These are phyloP conservation scores for Cheilosia soror DNA, from an alignment of 2,888 invertebrate species.

Conservation along the genomic window DNA sequence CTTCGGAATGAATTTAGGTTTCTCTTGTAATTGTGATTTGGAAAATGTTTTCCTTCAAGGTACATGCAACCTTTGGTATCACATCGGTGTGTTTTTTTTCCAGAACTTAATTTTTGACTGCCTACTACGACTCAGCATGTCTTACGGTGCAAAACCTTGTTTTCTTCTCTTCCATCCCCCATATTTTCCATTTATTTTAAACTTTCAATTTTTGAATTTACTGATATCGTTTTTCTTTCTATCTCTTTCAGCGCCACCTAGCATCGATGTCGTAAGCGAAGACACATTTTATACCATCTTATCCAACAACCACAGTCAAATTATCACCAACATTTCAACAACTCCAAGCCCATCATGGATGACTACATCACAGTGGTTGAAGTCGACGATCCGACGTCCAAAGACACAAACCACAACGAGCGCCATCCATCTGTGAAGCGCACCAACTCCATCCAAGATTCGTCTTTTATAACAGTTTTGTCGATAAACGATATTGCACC, in stretches of 20 bases:
- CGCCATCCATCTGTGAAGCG: slow-evolving; percentile 80
- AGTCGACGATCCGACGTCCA: slow-evolving; percentile 84
- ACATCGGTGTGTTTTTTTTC: too few species aligned
- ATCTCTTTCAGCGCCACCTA: slow-evolving; percentile 46
- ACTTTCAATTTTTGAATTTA: not conserved
- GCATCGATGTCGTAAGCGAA: slow-evolving; percentile 48
- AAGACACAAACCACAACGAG: slow-evolving; percentile 80
- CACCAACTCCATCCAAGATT: slow-evolving; percentile 79
- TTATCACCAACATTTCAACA: slow-evolving; percentile 9
- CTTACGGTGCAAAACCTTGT: too few species aligned
- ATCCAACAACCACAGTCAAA: slow-evolving; percentile 24
- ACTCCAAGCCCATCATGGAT: slow-evolving; percentile 76
- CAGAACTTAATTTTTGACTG: too few species aligned
- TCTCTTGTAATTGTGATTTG: not conserved
- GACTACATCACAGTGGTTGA: slow-evolving; percentile 87
- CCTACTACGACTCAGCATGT: too few species aligned
- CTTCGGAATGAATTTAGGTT: slow-evolving; percentile 1
- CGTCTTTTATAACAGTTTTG: slow-evolving; percentile 86
- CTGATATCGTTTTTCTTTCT: slow-evolving; percentile 25
- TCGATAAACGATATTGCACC: slow-evolving; percentile 84
- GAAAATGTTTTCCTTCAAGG: not conserved
- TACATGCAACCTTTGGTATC: too few species aligned
- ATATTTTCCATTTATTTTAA: not conserved
- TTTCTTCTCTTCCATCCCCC: not conserved
- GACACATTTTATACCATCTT: not conserved